Evolutionary conservation across 2,113 vertebrate species (phyloP).

Genomic region (Corynorhinus townsendii): DNA sequence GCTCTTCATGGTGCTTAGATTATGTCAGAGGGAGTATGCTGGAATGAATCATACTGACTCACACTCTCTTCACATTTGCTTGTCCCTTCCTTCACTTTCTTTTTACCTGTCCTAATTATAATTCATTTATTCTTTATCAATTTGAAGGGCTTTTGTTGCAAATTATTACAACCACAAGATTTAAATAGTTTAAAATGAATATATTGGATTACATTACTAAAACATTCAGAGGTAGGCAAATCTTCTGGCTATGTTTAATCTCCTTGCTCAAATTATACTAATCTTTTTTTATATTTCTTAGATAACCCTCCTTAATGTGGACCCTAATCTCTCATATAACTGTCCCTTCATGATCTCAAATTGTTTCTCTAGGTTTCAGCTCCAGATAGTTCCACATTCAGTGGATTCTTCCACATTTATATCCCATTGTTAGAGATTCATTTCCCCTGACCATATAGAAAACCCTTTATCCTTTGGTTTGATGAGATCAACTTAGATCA

Average conservation of each 20-base stretch:
- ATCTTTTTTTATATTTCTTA: background rate
- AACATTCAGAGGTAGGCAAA: background rate
- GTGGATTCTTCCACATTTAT: background rate
- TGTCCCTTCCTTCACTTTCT: background rate
- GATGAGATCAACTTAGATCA: background rate
- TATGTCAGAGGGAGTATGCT: background rate
- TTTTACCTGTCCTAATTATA: background rate
- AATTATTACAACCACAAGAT: background rate
- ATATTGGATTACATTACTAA: background rate
- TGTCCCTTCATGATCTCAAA: background rate
- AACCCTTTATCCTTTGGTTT: background rate
- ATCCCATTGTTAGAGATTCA: background rate
- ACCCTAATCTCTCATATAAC: background rate
- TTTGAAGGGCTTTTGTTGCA: background rate
- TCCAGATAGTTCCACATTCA: background rate
- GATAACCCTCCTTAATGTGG: background rate
- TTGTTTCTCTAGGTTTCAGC: background rate
- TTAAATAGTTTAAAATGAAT: background rate
- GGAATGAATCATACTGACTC: background rate
- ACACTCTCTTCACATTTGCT: background rate
- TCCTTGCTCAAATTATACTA: background rate
- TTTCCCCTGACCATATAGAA: background rate
- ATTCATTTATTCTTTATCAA: background rate
- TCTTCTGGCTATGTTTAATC: background rate
- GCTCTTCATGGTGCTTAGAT: background rate